Conservation (phyloP, 1,140 invertebrate species). For the Spodoptera frugiperda region DNA sequence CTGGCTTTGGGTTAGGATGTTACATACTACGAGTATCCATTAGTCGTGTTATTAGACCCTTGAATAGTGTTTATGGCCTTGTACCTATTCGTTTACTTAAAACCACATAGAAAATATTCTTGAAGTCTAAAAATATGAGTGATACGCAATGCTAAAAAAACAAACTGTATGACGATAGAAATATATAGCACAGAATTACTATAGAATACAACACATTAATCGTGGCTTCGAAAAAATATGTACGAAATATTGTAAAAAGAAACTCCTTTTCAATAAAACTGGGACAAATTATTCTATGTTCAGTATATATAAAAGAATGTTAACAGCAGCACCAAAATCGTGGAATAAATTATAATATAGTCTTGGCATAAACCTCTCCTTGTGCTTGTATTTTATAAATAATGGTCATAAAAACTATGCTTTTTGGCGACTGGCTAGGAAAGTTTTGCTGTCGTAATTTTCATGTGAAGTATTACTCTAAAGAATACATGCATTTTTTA, state of each 20-base stretch:
- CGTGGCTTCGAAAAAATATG: too few relatives aligned
- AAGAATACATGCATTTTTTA: too few relatives aligned
- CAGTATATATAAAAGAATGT: constrained; percentile 30
- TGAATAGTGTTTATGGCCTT: too few relatives aligned
- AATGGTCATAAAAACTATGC: constrained; percentile 10
- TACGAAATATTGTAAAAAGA: not conserved
- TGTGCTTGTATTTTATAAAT: not conserved
- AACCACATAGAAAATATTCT: too few relatives aligned
- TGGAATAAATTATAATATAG: constrained; percentile 26
- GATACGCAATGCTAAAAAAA: too few relatives aligned
- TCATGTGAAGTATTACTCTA: not conserved
- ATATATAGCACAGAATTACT: too few relatives aligned
- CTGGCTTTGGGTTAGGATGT: too few relatives aligned
- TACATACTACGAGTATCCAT: too few relatives aligned
- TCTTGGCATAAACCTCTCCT: not conserved
- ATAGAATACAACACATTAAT: too few relatives aligned
- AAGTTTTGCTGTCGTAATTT: not conserved
- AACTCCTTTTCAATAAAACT: constrained; percentile 11
- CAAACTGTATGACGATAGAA: too few relatives aligned
- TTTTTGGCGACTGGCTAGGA: constrained; percentile 9
- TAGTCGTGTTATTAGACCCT: not conserved
- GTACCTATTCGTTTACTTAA: too few relatives aligned
- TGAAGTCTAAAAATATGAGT: too few relatives aligned
- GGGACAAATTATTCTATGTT: constrained; percentile 13
- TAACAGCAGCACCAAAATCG: constrained; percentile 7